Evolutionary conservation across 2,888 invertebrate genomes (phyloP), one percentile per base, ranked within the genome.

Genomic region (Spilarctia lutea): DNA sequence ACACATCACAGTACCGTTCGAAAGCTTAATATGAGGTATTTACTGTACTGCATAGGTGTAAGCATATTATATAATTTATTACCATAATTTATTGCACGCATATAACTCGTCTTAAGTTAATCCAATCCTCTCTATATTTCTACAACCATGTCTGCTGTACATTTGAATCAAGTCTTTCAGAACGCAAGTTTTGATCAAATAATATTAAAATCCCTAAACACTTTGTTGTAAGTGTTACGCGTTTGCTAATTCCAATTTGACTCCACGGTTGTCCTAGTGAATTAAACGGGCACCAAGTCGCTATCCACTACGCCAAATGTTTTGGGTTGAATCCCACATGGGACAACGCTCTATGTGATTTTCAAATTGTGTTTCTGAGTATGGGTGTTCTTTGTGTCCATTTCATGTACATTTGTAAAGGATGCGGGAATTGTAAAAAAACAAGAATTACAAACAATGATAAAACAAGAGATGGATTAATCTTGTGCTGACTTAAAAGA

Each of bases 1-100:
- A 45, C 68, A 45, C 68, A 27, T 42, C 69, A 7, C 11, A 73
- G 75, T 75, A 73, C 71, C 63, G 69, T 73, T 75, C 45, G 18
- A 65, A 68, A 65, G 68, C 71, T 42, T 76, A 73, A 68, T 63
- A 69, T 65, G 42, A 33, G 35, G 45, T 42, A 63, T 69, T 73
- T 42, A 73, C 65, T 39, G 56, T 33, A 63, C 45, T 39, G 60
- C 27, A 48, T 45, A 60, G 20, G 30, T 63, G n/a, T 24, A n/a
- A 56, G 33, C n/a, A n/a, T 56, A 56, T 56, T 10, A 27, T 71
- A 71, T 18, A 71, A 63, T 63, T 71, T 71, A 71, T 45, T 42
- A 20, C 7, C 24, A 63, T 71, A 63, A 63, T 71, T 71, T 71
- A 71, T 71, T 71, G 20, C 63, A 39, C 45, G 20, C 30, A 27